Conservation (phyloP, 1,140 invertebrate species). For the Drosophila triauraria region DNA sequence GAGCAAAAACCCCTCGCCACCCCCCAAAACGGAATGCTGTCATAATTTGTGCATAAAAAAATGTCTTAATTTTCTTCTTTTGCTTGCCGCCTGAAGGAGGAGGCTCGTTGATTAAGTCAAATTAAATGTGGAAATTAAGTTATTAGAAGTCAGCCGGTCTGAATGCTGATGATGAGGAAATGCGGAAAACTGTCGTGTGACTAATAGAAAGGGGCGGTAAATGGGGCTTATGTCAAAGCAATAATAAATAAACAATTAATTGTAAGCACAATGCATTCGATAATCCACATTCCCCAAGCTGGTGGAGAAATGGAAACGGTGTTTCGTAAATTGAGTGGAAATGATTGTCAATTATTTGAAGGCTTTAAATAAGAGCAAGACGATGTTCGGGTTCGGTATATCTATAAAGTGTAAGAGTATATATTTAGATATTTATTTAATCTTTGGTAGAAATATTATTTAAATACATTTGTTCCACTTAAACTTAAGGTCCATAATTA, state of each 20-base stretch:
- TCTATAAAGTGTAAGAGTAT: not conserved
- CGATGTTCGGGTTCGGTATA: not conserved
- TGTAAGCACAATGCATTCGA: not conserved
- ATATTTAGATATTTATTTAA: no score
- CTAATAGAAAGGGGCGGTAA: slow-evolving; percentile 8
- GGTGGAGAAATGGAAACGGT: not conserved
- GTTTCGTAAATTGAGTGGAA: not conserved
- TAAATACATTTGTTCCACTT: no score
- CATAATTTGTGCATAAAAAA: slow-evolving; percentile 67
- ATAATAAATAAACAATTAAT: slow-evolving; percentile 17
- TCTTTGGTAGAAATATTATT: no score
- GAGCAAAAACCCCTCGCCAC: slow-evolving; percentile 1
- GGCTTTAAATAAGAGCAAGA: no score
- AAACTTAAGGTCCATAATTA: no score
- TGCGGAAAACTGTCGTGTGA: slow-evolving; percentile 17
- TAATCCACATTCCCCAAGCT: not conserved
- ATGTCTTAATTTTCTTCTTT: slow-evolving; percentile 30
- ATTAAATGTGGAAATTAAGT: slow-evolving; percentile 74
- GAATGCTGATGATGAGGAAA: slow-evolving; percentile 35
- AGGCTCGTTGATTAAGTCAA: slow-evolving; percentile 59
- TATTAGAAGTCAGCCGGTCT: slow-evolving; percentile 34
- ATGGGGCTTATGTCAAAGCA: not conserved
- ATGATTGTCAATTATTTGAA: not conserved
- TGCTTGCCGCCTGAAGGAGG: slow-evolving; percentile 19
- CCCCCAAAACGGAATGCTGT: slow-evolving; percentile 30